phyloP scores from a whole-genome alignment of 2,888 invertebrate genomes.

The Fragum whitleyi region DNA sequence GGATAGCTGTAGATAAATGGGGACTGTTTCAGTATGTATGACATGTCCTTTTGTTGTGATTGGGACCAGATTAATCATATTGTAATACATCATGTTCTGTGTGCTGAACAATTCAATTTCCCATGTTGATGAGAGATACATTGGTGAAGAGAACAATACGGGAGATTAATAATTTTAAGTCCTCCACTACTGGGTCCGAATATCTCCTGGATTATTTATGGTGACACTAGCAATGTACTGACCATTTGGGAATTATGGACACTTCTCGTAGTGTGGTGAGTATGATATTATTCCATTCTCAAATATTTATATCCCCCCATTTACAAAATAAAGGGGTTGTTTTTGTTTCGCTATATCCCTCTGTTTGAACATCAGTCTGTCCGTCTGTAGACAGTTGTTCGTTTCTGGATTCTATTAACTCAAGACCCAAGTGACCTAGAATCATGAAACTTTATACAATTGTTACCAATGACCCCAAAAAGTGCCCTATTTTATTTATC shows the following conservation, averaged over 20 bases:
- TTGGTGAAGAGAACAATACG: slow-evolving; percentile 17
- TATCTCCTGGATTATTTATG: background rate
- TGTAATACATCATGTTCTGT: slow-evolving; percentile 20
- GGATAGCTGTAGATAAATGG: background rate
- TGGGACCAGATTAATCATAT: slow-evolving; percentile 21
- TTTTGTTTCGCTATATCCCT: no score
- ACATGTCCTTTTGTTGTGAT: slow-evolving; percentile 7
- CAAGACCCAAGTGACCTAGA: no score
- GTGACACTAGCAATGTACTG: background rate
- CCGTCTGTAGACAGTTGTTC: no score
- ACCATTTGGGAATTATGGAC: slow-evolving; percentile 14
- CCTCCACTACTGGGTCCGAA: background rate
- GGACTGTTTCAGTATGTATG: background rate
- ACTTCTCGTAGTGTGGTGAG: slow-evolving; percentile 20
- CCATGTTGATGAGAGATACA: slow-evolving; percentile 18
- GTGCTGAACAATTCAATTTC: slow-evolving; percentile 19
- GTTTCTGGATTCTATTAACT: no score
- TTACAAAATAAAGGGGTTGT: no score
- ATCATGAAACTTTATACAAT: no score
- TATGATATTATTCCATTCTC: background rate
- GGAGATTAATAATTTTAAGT: slow-evolving; percentile 12
- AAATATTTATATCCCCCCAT: background rate
- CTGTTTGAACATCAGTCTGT: no score
- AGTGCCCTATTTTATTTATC: no score
- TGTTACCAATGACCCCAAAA: no score